These are phyloP conservation scores for Alethe diademata DNA, from an alignment of 2,113 vertebrate genomes.

Conservation along the genomic window DNA sequence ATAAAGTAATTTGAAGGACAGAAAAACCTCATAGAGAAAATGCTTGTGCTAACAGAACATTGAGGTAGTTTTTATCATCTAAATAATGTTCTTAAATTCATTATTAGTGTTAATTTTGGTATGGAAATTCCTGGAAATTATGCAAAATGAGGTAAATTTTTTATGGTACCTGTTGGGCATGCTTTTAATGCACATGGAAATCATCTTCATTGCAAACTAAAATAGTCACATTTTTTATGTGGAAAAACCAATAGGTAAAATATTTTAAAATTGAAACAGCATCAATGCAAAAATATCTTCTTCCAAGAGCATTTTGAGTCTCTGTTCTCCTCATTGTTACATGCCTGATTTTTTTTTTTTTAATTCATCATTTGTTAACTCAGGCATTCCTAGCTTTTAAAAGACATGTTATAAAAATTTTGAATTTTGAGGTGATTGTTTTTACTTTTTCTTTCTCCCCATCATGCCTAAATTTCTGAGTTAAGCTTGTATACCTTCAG, in stretches of 20 bases:
- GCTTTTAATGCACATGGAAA: not conserved
- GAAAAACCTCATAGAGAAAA: not conserved
- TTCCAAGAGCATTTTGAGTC: not conserved
- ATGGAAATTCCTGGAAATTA: not conserved
- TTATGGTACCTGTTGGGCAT: not conserved
- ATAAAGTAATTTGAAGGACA: not conserved
- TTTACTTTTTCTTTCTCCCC: rapidly evolving
- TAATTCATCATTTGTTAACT: not conserved
- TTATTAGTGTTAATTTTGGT: not conserved
- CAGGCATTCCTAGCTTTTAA: not conserved
- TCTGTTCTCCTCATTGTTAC: not conserved
- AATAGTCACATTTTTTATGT: not conserved
- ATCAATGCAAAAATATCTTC: not conserved
- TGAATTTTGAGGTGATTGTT: not conserved
- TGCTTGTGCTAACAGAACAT: not conserved
- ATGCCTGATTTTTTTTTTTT: not conserved
- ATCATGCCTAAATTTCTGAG: not conserved
- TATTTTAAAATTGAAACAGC: not conserved
- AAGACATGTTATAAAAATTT: not conserved
- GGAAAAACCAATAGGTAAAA: not conserved
- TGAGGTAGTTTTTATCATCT: not conserved
- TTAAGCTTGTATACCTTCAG: not conserved
- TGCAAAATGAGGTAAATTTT: not conserved
- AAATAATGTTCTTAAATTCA: not conserved
- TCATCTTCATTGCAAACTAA: not conserved